phyloP scores from a whole-genome alignment of 2,113 vertebrate species.

The Sphyrna mokarran region DNA sequence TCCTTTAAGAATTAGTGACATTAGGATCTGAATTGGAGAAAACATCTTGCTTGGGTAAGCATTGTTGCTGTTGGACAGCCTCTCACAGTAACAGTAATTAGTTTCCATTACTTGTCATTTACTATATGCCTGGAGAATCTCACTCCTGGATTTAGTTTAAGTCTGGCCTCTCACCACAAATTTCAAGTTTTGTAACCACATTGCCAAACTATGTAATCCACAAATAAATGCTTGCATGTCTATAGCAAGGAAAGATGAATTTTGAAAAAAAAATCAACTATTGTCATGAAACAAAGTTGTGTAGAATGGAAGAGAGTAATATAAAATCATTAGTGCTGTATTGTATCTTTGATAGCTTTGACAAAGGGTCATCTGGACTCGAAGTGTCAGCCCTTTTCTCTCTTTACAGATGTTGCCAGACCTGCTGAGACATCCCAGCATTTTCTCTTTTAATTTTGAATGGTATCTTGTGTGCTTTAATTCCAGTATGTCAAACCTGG shows the following conservation, averaged over 20 bases:
- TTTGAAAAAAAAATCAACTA: neutral
- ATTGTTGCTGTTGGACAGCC: neutral
- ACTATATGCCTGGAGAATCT: neutral
- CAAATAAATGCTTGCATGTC: neutral
- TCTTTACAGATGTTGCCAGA: too few relatives aligned
- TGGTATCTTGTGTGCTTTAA: neutral
- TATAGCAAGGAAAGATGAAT: neutral
- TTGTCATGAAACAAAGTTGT: neutral
- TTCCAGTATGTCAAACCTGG: neutral
- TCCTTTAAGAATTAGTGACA: neutral
- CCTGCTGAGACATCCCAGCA: too few relatives aligned
- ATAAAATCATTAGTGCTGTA: neutral
- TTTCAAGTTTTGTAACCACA: neutral
- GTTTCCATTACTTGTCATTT: neutral
- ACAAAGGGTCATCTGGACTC: too few relatives aligned
- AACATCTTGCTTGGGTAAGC: neutral
- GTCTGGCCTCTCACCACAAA: neutral
- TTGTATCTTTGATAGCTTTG: neutral
- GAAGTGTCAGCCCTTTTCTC: too few relatives aligned
- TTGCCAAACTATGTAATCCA: neutral
- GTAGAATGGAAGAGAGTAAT: neutral
- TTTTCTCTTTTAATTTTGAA: too few relatives aligned
- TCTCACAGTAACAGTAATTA: neutral
- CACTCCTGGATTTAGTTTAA: neutral
- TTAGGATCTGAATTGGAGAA: neutral